A percentile compares a stretch with the other conserved stretches of the same genome.
phyloP scores from a whole-genome alignment of 2,113 vertebrate genomes.

The Symphodus melops region DNA sequence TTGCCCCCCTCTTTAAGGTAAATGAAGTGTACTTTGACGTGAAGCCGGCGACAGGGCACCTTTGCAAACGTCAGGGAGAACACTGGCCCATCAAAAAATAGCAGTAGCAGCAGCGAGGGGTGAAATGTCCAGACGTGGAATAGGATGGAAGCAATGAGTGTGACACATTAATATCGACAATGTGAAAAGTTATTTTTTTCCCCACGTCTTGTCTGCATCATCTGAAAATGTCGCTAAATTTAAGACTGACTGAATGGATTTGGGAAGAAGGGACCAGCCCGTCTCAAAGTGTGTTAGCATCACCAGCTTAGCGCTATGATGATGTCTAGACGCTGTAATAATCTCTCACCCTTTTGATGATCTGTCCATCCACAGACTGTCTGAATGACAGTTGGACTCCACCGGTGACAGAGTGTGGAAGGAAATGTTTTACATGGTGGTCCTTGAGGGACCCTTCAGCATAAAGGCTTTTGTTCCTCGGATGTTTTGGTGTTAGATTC shows the following conservation, averaged over 20 bases:
- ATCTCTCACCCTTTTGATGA: constrained; percentile 8
- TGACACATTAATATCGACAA: constrained; percentile 77
- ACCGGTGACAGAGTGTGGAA: constrained; percentile 25
- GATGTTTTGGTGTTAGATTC: background rate
- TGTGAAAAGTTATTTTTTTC: constrained; percentile 41
- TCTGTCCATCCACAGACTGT: constrained; percentile 15
- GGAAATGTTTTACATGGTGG: constrained; percentile 16
- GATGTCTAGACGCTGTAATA: constrained; percentile 31
- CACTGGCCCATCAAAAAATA: constrained; percentile 59
- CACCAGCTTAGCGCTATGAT: constrained; percentile 56
- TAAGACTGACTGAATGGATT: constrained; percentile 73
- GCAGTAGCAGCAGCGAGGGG: constrained; percentile 63
- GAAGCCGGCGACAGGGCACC: constrained; percentile 65
- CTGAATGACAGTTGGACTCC: constrained; percentile 24
- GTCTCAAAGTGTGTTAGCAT: constrained; percentile 73
- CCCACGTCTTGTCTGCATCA: constrained; percentile 4
- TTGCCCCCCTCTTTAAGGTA: constrained; percentile 43
- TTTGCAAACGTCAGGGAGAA: constrained; percentile 50
- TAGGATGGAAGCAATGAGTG: constrained; percentile 39
- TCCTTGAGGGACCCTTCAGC: background rate
- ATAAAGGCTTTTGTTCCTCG: background rate
- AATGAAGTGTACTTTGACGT: constrained; percentile 53
- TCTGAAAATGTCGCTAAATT: constrained; percentile 73
- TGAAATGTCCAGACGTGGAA: constrained; percentile 57
- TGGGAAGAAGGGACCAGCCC: constrained; percentile 39